Evolutionary conservation across 2,113 vertebrate genomes (phyloP).

Genomic region (Engystomops pustulosus): DNA sequence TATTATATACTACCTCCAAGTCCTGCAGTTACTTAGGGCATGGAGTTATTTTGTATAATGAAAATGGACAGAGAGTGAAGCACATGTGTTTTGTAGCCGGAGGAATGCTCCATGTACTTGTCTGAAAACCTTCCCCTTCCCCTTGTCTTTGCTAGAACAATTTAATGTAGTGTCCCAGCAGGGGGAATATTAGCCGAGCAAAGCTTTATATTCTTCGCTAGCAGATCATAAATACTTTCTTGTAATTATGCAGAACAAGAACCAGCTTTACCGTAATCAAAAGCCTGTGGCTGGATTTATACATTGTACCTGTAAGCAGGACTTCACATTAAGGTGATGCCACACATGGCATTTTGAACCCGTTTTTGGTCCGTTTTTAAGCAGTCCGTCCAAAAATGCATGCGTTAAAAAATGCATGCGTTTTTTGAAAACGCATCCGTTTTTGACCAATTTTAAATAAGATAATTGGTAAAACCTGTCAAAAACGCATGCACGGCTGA

Average conservation of each 20-base stretch:
- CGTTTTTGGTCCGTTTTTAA: too few species aligned
- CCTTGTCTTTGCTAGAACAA: neutral
- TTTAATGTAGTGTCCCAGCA: neutral
- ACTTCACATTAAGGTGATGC: neutral
- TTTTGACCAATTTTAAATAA: too few species aligned
- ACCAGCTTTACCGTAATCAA: neutral
- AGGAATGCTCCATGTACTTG: neutral
- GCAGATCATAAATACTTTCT: slow-evolving; percentile 12
- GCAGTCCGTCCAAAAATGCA: too few species aligned
- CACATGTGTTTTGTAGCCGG: neutral
- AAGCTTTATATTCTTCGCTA: neutral
- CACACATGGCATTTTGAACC: too few species aligned
- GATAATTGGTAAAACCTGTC: too few species aligned
- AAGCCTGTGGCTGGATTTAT: neutral
- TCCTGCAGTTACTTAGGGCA: too few species aligned
- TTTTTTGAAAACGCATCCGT: too few species aligned
- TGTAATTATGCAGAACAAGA: neutral
- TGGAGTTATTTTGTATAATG: neutral
- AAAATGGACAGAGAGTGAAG: neutral
- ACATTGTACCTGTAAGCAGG: neutral
- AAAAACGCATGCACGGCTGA: too few species aligned
- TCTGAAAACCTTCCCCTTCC: neutral
- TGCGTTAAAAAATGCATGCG: too few species aligned
- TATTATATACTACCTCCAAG: too few species aligned
- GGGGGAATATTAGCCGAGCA: neutral